These are phyloP conservation scores for Phyllostomus discolor DNA, from an alignment of 2,113 vertebrate genomes.

Conservation along the genomic window DNA sequence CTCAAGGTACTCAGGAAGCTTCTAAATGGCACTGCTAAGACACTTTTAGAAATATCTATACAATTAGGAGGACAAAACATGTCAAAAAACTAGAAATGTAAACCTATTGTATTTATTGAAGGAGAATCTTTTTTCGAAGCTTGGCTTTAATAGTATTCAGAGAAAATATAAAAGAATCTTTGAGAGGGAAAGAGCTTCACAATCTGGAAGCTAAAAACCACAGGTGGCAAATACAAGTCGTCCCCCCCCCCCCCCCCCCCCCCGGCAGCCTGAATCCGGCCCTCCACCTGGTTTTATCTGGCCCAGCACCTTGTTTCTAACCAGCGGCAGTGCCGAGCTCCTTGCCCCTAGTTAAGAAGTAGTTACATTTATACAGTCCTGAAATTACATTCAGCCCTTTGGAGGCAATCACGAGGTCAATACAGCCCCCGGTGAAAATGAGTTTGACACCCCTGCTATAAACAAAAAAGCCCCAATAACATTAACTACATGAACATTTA, in stretches of 20 bases:
- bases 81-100: not conserved
- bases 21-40: not conserved
- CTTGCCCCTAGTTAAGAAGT: no score
- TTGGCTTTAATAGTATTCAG: not conserved
- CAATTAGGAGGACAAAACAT: not conserved
- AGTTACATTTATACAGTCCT: no score
- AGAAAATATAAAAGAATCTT: not conserved
- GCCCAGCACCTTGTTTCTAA: no score
- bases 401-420: no score
- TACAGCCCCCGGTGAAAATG: no score
- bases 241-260: no score
- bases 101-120: not conserved
- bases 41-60: not conserved
- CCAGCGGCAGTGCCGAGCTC: no score
- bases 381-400: no score
- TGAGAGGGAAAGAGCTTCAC: slow-evolving; percentile 1
- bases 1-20: not conserved
- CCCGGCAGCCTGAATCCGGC: no score
- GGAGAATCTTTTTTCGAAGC: not conserved
- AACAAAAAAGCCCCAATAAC: not conserved
- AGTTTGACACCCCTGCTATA: no score
- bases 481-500: not conserved
- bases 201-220: not conserved
- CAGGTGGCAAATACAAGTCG: not conserved
- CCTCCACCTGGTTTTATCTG: no score